Conservation (phyloP, 2,113 vertebrate genomes). For the Megaceryle torquata region DNA sequence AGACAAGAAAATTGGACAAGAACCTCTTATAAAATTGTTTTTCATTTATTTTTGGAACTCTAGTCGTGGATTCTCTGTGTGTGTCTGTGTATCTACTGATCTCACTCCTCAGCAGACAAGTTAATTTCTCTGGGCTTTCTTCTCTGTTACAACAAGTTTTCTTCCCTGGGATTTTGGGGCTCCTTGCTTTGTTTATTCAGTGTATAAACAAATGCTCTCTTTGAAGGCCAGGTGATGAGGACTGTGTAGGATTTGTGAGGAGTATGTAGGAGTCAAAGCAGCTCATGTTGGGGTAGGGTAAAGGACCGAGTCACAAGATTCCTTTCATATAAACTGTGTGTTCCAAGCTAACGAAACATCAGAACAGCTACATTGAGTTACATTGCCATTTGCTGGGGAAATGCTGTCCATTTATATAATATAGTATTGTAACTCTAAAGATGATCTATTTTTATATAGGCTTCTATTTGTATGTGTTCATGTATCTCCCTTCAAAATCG, state of each 20-base stretch:
- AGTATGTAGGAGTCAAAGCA: background rate
- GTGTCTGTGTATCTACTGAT: background rate
- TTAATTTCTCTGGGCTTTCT: background rate
- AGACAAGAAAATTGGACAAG: background rate
- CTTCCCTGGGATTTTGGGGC: background rate
- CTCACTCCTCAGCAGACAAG: background rate
- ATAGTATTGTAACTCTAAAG: background rate
- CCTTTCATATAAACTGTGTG: background rate
- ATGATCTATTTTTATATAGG: background rate
- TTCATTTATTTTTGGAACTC: background rate
- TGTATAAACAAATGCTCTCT: background rate
- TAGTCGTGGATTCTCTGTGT: background rate
- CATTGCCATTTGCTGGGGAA: background rate
- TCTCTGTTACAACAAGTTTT: background rate
- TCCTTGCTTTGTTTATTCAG: background rate
- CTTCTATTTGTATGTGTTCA: accelerated
- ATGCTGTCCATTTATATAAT: background rate
- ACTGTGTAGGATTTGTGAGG: background rate
- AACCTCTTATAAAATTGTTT: background rate
- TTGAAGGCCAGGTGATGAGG: background rate
- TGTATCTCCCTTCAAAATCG: background rate
- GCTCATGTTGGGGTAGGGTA: accelerated
- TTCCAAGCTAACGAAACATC: background rate
- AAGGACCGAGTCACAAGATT: background rate
- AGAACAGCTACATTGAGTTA: background rate